Conservation (phyloP, 2,888 invertebrate genomes). For the Clitarchus hookeri region DNA sequence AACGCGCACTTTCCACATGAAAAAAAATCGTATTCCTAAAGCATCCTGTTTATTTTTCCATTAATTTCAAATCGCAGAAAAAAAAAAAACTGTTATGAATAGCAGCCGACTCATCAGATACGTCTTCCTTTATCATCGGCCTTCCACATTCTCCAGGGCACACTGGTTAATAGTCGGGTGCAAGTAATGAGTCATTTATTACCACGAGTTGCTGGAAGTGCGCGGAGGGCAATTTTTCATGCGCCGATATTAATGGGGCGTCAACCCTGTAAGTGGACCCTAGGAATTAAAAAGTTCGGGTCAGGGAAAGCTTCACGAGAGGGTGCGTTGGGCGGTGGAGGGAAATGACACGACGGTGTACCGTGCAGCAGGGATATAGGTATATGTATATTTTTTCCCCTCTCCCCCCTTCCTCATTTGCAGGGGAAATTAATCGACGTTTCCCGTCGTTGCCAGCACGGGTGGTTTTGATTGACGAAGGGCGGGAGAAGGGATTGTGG, state of each 20-base stretch:
- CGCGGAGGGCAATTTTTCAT: not conserved
- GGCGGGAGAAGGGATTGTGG: not conserved
- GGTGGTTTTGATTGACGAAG: not conserved
- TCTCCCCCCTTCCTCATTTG: not conserved
- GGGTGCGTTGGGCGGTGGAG: not conserved
- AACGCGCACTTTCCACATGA: too few relatives aligned
- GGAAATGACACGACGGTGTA: not conserved
- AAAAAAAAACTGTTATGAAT: too few relatives aligned
- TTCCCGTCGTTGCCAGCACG: not conserved
- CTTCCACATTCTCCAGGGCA: not conserved
- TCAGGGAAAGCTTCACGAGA: not conserved
- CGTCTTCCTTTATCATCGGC: too few relatives aligned
- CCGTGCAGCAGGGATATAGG: not conserved
- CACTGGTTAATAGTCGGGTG: not conserved
- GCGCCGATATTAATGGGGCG: not conserved
- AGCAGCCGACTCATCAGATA: not conserved
- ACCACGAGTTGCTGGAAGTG: not conserved
- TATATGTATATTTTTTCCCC: not conserved
- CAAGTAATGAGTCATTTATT: constrained; percentile 14
- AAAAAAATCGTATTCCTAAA: too few relatives aligned
- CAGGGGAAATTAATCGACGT: constrained; percentile 4
- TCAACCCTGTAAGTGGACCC: constrained; percentile 14
- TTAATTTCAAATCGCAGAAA: too few relatives aligned
- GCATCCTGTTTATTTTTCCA: too few relatives aligned
- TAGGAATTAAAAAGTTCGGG: not conserved